A percentile compares a stretch with the other conserved stretches of the same genome.
Evolutionary conservation across 2,888 invertebrate genomes (phyloP).

Genomic region (Hydriomena furcata): DNA sequence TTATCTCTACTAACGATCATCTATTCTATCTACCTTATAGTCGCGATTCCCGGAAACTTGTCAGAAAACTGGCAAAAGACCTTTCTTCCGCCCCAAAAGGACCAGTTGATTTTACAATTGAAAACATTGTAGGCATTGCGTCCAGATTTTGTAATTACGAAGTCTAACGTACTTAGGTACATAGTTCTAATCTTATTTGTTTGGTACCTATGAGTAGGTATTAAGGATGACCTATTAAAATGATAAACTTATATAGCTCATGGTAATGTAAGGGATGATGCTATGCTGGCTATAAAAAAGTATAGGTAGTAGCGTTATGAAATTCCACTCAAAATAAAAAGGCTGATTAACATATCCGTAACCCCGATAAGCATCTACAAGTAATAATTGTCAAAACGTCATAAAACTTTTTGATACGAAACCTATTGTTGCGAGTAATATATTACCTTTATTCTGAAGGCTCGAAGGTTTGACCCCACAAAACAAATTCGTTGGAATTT

Average conservation of each 20-base stretch:
- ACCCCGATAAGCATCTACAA: slow-evolving; percentile 22
- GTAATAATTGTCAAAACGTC: slow-evolving; percentile 22
- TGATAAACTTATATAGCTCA: no score
- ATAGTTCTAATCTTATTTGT: no score
- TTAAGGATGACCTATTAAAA: no score
- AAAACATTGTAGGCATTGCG: no score
- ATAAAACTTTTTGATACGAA: slow-evolving; percentile 25
- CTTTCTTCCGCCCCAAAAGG: no score
- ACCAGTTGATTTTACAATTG: no score
- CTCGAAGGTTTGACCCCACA: slow-evolving; percentile 34
- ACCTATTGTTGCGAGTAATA: slow-evolving; percentile 24
- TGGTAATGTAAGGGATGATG: no score
- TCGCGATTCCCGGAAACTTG: slow-evolving; percentile 17
- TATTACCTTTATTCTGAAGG: slow-evolving; percentile 22
- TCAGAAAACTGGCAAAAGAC: neutral
- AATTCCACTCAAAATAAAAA: neutral
- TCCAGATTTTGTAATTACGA: no score
- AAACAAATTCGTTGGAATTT: slow-evolving; percentile 36
- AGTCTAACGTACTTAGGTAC: no score
- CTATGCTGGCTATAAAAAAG: no score
- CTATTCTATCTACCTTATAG: slow-evolving; percentile 5
- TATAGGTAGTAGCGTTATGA: neutral
- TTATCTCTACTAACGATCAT: slow-evolving; percentile 20
- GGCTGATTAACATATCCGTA: slow-evolving; percentile 7
- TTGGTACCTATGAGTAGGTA: no score